Base-by-base conservation (phyloP, 2,888 invertebrate species). In the Volucella bombylans region DNA sequence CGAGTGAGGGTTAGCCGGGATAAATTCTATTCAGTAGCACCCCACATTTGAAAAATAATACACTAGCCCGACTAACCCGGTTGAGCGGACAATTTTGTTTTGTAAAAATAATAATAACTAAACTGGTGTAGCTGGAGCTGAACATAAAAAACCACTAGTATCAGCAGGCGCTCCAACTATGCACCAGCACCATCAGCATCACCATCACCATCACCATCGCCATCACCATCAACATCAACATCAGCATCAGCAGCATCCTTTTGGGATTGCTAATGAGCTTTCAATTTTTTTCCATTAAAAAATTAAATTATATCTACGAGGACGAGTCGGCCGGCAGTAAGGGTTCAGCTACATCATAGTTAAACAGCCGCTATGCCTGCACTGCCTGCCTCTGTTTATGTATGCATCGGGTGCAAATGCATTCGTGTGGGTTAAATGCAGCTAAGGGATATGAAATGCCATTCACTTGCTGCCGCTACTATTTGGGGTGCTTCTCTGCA, bases 251-350 rank as follows among this genome's bases (percentile, higher is more conserved):
- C 68, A 23, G 54, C 61, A 68, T 81, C 81, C 81, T 81, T 79
- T 81, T 77, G 81, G 85, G 85, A 77, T 72, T 77, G 55, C 77
- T 85, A 85, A 85, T 85, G 85, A 85, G 85, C 85, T 77, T 85
- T 85, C 72, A 68, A 73, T 73, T 68, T 82, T 76, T 82, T 79
- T 57, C 47, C 71, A 71, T 85, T 67, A 77, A 80, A 85, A 85
- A 81, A 85, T 85, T 85, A 81, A 85, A 85, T 85, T 85, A 81
- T 85, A 43, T 41, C 9, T 15, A 41, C 47, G 45, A 52, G 45
- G 43, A 23, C 23, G 45, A 12, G 43, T 8, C n/a, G 49, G 43
- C 14, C 57, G 31, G 3, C 59, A 15, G 18, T 31, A 31, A 31
- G 31, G 31, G 31, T 6, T 6, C 31, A 31, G 6, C 4, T 31